Base-by-base conservation (phyloP, 2,113 vertebrate species). In the Scolopax mira region DNA sequence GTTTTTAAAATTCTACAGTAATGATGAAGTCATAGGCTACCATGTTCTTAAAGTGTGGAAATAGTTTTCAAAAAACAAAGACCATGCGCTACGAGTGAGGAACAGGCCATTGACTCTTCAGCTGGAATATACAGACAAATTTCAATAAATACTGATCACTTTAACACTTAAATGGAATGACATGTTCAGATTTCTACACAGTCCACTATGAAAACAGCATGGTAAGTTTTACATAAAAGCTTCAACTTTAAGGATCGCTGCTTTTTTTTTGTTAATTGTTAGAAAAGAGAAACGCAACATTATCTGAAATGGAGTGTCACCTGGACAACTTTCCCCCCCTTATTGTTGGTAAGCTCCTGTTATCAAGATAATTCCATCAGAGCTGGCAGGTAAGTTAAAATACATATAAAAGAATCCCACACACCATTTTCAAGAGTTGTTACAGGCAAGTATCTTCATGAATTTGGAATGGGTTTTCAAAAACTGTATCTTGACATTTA, bases 81-180 rank as follows among this genome's bases (percentile, higher is more conserved):
- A 97, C 91, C 85, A 96, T 93, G 90, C 89, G 44, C 87, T 95
- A 94, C 64, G 60, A 46, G 80, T 95, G 90, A 92, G 92, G 71
- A 94, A 77, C 71, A 91, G 75, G 90, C 75, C 54, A 33, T 65
- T 57, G 73, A 87, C 83, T 80, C 93, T 95, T 85, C 91, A 87
- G 94, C 89, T 93, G 90, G 79, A 95, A 93, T 69, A 75, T 48
- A 94, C 52, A 90, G 82, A 95, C 77, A 74, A 48, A 48, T 87
- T 83, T 64, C 90, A 91, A 52, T 67, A 94, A 97, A 89, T 96
- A 94, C 94, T 85, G 94, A 88, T 94, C 93, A 93, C 75, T 46
- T 87, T 27, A 95, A 94, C 88, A 80, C n/a, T 90, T 67, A 95
- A 77, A 96, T 95, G 95, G 95, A 97, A 97, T 95, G 93, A 96